Base-by-base conservation (phyloP, 2,888 invertebrate genomes). In the Heliconius cydno region DNA sequence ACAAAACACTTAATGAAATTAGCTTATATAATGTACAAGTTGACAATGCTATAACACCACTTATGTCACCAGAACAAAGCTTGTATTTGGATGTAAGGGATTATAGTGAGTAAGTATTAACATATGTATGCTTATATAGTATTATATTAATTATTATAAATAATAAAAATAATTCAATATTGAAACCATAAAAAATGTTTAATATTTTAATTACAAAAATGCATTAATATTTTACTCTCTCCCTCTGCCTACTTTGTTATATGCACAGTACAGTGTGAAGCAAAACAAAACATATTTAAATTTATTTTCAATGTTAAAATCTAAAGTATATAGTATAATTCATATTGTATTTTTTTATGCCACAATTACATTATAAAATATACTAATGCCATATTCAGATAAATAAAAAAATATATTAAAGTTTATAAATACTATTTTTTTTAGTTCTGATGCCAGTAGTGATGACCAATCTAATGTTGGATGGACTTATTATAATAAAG, bases 401-500 rank as follows among this genome's bases (percentile, higher is more conserved):
- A 6, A 52, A 19, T 52, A 52, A 19, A 19, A 15, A 60, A 22
- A 3, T 57, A 78, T 25, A 41, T 63, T 74, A 38, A 25, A 28
- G 9, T 25, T 25, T 65, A 19, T 63, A 38, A 79, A 30, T 7
- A 72, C 28, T n/a, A 13, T 75, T 68, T 46, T 81, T 91, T 92
- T 78, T 87, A 95, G 95, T 79, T 95, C 95, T 72, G 96, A 96
- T 78, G 91, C 93, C 78, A 95, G 95, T 76, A 95, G 96, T 83
- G 91, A 92, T 85, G 95, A 95, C 85, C 94, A 96, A 71, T 95
- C 96, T 41, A 96, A 96, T 88, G 94, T 96, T 84, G 97, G 97
- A 82, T 96, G 96, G 96, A 97, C 97, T 6, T 96, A 97, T 88
- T 97, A 97, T 86, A 96, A 96, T 86, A 97, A 97, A 93, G 96